Evolutionary conservation across 2,113 vertebrate species (phyloP), one percentile per base, ranked within the genome.

Genomic region (Chamaea fasciata): DNA sequence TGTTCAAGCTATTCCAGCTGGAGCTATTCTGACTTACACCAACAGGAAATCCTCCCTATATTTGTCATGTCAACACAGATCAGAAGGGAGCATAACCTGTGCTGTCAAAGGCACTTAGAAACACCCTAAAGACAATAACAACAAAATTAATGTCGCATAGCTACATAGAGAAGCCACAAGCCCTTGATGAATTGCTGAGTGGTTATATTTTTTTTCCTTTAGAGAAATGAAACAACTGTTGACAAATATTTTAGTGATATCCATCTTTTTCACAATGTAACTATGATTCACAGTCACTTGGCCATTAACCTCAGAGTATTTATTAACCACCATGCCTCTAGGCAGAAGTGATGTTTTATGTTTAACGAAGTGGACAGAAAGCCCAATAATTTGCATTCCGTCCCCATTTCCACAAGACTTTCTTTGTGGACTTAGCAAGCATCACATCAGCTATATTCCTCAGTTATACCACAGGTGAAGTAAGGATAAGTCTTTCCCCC

Each of bases 81-180:
- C n/a, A 93, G 56, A 83, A 86, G 37, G 46, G 68, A 93, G 47
- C 39, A 81, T 41, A 92, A 86, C 71, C 70, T 78, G 42, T 80
- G 56, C 68, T 87, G 88, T 92, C 85, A 83, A 80, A 86, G 91
- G 14, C 76, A 75, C 56, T 97, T 91, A 88, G 42, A 88, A 92
- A 90, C 42, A 83, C 52, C 24, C 75, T 83, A 70, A 83, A 93
- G 27, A 86, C 1, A 5, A 62, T 64, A 53, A 78, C 42, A 30
- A 56, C 35, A 81, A 44, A 95, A 94, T 87, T 88, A 89, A 83
- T 2, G 1, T 85, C 89, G 80, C 30, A n/a, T 30, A 85, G 70
- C 35, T 67, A 55, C 24, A 21, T 6, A 50, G n/a, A 73, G 44
- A 46, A 57, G 21, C 46, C 74, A 69, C 41, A 77, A 63, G 26